Conservation (phyloP, 2,113 vertebrate genomes). For the Centrocercus urophasianus region DNA sequence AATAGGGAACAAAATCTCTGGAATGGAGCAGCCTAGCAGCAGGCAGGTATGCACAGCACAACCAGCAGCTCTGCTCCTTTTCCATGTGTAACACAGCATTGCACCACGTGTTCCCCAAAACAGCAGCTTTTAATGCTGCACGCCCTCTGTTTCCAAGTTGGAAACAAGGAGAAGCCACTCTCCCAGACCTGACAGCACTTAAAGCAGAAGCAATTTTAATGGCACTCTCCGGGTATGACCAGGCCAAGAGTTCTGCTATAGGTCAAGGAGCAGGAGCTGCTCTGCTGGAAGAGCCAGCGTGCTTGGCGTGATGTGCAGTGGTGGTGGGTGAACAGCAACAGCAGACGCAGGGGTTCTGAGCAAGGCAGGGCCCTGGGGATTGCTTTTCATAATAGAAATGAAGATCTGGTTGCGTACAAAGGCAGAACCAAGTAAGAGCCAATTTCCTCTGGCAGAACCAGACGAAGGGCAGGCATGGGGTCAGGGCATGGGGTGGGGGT, state of each 20-base stretch:
- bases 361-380: neutral
- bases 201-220: neutral
- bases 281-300: neutral
- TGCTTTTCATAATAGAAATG: neutral
- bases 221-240: too few relatives aligned
- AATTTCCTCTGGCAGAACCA: neutral
- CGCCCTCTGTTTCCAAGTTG: neutral
- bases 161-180: neutral
- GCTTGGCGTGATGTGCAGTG: too few relatives aligned
- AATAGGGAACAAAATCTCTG: neutral
- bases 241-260: neutral
- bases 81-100: neutral
- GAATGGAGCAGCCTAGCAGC: neutral
- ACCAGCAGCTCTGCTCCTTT: neutral
- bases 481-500: neutral
- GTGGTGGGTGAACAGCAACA: neutral
- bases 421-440: too few relatives aligned
- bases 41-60: neutral
- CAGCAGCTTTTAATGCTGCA: rapidly evolving
- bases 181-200: neutral
- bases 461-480: neutral
- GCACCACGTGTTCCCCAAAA: rapidly evolving
- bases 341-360: neutral
- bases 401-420: rapidly evolving
- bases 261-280: neutral